Evolutionary conservation across 2,888 invertebrate species (phyloP), one percentile per base, ranked within the genome.

Genomic region (Limnephilus auricula): DNA sequence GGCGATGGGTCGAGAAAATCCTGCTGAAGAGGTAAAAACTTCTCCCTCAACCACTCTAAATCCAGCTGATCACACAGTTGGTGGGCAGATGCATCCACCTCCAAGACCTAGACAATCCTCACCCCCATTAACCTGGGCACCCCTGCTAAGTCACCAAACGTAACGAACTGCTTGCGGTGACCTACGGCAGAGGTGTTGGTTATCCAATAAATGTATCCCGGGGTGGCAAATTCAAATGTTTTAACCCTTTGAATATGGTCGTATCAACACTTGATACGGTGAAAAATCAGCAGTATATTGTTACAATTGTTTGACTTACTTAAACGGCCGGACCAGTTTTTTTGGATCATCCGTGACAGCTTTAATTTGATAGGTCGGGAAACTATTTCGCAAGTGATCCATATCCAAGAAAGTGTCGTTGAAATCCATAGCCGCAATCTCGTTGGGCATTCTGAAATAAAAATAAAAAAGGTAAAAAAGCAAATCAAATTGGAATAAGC

Each of bases 331-430:
- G 31, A 97, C 96, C 1, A 98, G 95, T 94, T 97, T 97, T 90
- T 96, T 96, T 0, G 97, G 97, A 93, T 97, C 97, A 91, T 97
- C 96, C 0, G 96, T 96, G 90, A 96, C 96, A 30, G 98, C 96
- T 94, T 97, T 96, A 84, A 99, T 97, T 94, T 98, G 96, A 94
- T 98, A 97, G 1, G 96, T 97, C 0, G 99, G 99, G 95, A 99
- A 99, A 94, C 99, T 98, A 90, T 97, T 96, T 92, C 97, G 96
- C 83, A 99, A 95, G 94, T 99, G 99, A 90, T 98, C 97, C 94
- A 98, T 97, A 93, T 98, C 97, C 93, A 99, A 96, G 94, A 99
- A 99, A 0, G 99, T 99, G 94, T 99, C 99, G 94, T 99, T 99
- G 95, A 99, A 99, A 95, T 99, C 99, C 95, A 99, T 96, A 0